Base-by-base conservation (phyloP, 2,113 vertebrate genomes). In the Dipodomys ordii region DNA sequence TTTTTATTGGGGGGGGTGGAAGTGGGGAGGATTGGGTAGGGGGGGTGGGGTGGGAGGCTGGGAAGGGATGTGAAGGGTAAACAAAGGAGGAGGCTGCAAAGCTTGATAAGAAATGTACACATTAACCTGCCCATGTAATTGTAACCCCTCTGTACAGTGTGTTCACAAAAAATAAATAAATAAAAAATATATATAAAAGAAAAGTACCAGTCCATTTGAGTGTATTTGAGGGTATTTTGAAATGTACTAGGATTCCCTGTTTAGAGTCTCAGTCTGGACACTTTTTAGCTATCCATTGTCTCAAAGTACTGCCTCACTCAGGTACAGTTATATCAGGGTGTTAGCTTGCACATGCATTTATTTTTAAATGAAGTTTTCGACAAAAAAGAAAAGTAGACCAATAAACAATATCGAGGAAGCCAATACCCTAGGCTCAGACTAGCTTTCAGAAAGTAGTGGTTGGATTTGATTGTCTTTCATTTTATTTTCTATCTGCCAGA, bases 401-500 rank as follows among this genome's bases (percentile, higher is more conserved):
- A 69, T 82, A 78, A 82, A 82, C 32, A 60, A 20, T 25, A 27
- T 83, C 39, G 88, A 74, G 80, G 39, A 83, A 65, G 65, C 25
- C 32, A 39, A 22, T 30, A 20, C 7, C 28, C 4, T 22, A 20
- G n/a, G 39, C 35, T 78, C 28, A 13, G 62, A 19, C 71, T 8
- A 35, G 39, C 46, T 82, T 92, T 74, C 16, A 72, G 82, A 81
- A 87, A 88, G 64, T 10, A 83, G 57, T 53, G 46, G 22, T 57
- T 93, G n/a, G 49, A 93, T 82, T 20, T 28, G 60, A 74, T 32
- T 74, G 88, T 89, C 69, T 95, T 23, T 83, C 68, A 96, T 83
- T 73, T 98, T 96, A 68, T 91, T 96, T 97, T 94, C 72, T 92
- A 86, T 27, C 32, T 30, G 69, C 44, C 76, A 16, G 44, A 60